Evolutionary conservation across 2,797 vertebrate genomes (phyloP), one percentile per base, ranked within the genome.

Genomic region (Naso thynnoides): DNA sequence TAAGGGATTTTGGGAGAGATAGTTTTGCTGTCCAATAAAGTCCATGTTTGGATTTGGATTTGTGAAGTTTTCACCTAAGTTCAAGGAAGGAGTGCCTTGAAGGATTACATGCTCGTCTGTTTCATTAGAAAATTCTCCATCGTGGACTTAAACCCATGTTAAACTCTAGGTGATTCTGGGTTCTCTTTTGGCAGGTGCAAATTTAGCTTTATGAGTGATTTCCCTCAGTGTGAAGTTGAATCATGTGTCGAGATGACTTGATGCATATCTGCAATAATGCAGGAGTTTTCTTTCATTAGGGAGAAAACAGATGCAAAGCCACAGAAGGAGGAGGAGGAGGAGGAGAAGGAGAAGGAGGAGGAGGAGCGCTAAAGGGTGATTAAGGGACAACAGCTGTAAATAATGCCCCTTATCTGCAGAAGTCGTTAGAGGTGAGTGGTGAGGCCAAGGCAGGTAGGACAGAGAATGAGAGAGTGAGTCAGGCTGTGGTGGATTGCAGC

Each of bases 381-480:
- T 1, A 73, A 61, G 41, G 19, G 21, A 72, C 57, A 11, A 9
- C 49, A 56, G 55, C 65, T 24, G 76, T 47, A 66, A 66, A 57
- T 60, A 53, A 66, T 54, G 26, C 11, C 11, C 23, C 47, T 59
- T 71, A 76, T 83, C 65, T 57, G 61, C 50, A 48, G 1, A 62
- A 52, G 60, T 61, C 23, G 7, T 36, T 11, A 23, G 42, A 68
- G 49, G 16, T 26, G 65, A 67, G 42, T 2, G 6, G 8, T 50
- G 49, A 73, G 56, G 49, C 18, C 21, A 3, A 11, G 29, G 1
- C 60, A 61, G 59, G 31, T 50, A 19, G 50, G 24, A 14, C 18
- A 27, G 31, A 69, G 24, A 47, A n/a, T 18, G 52, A 56, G 45
- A 45, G 6, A 33, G 27, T 58, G 63, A 73, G 48, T 80, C 21